Percentiles rank a stretch among this genome's conserved stretches.
phyloP scores from a whole-genome alignment of 2,113 vertebrate species.

The Oxyruncus cristatus region DNA sequence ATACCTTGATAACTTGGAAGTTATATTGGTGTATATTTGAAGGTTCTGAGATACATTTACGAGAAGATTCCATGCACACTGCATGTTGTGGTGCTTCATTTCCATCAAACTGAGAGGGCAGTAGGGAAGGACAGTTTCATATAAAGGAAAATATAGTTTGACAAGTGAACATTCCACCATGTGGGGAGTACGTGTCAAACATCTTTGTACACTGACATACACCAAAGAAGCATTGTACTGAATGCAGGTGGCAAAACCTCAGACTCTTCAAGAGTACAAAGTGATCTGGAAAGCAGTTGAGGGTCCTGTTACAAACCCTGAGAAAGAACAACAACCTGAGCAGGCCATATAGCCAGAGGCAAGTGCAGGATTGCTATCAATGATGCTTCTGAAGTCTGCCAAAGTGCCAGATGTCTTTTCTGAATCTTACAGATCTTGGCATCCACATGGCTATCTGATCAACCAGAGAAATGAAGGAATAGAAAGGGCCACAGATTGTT shows the following conservation, averaged over 20 bases:
- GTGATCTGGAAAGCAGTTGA: neutral
- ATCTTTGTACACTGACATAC: neutral
- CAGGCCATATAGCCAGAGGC: neutral
- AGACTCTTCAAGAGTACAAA: neutral
- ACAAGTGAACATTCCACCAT: neutral
- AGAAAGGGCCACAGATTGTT: neutral
- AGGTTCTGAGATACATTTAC: neutral
- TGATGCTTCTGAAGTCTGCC: neutral
- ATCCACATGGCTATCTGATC: neutral
- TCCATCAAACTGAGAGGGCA: neutral
- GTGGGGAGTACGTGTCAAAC: fast-evolving
- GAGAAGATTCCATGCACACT: neutral
- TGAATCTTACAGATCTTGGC: neutral
- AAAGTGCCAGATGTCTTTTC: neutral
- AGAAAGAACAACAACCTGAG: neutral
- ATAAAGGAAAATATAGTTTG: neutral
- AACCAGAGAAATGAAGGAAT: neutral
- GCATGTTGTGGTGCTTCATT: neutral
- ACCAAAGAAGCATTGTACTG: neutral
- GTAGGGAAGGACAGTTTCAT: neutral
- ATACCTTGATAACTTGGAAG: neutral
- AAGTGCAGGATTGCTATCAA: neutral
- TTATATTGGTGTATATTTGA: neutral
- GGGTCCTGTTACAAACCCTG: neutral
- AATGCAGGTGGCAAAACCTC: neutral